Base-by-base conservation (phyloP, 1,140 invertebrate genomes). In the Drosophila lacteicornis region DNA sequence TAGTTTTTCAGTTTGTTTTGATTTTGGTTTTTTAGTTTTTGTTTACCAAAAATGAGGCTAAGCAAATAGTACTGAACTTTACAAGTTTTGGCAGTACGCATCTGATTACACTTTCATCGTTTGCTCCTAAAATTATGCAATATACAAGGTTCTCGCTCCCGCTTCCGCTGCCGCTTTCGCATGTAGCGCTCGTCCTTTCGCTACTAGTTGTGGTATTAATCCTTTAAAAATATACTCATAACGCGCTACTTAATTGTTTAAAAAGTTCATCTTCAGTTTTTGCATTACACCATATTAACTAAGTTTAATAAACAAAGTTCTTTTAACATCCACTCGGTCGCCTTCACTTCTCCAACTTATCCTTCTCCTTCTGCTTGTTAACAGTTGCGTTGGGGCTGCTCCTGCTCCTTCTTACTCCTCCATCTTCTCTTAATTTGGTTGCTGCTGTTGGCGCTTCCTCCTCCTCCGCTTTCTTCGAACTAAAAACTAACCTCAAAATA, bases 11-110 rank as follows among this genome's bases (percentile, higher is more conserved):
- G 63, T 74, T 74, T 79, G 56, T 55, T 75, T 79, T 67, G 56
- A 80, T 80, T 80, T 82, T 80, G 51, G 63, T 75, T 69, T 82
- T 82, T 81, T 82, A 71, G 55, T 45, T 84, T 84, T 79, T 66
- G 61, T 84, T 80, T 76, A 73, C 76, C 83, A 75, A 87, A 87
- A 88, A 82, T 87, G 79, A 86, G 82, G 83, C 79, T 79, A 83
- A 81, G 82, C 82, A 83, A 87, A 79, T 83, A 87, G 88, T 91
- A 88, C 88, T 80, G 88, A 88, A 92, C 90, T 91, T 92, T 92
- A 79, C 76, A 92, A 92, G 91, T 91, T 91, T 91, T 91, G 91
- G 91, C 91, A 92, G 91, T 92, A 88, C 85, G 85, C 81, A 85
- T 73, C 73, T 78, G 69, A 73, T 88, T 65, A 55, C 80, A 79